Evolutionary conservation across 2,113 vertebrate species (phyloP), one percentile per base, ranked within the genome.

Genomic region (Ctenomys sociabilis): DNA sequence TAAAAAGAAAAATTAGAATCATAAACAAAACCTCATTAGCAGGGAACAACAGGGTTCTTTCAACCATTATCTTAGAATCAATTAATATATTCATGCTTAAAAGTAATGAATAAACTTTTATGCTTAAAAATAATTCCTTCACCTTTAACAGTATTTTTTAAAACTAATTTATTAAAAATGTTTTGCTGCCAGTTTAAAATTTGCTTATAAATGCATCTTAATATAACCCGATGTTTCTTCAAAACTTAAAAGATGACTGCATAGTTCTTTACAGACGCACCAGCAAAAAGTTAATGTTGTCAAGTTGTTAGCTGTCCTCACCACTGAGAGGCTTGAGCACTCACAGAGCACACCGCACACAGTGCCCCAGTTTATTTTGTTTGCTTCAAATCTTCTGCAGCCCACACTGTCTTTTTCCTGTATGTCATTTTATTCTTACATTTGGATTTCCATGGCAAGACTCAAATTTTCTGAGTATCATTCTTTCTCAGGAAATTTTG

Each of bases 381-480:
- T 9, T 63, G n/a, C 40, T 73, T 45, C 40, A 28, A 72, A 68
- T 30, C 22, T 57, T 82, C 35, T 91, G 7, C n/a, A 68, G 22
- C 12, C 77, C 72, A 49, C 57, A 32, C 35, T 45, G 32, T 40
- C 5, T 43, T 95, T 64, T 75, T 61, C 30, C 35, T 75, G 16
- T 10, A 54, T 22, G 37, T 49, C n/a, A 13, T 88, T 91, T 95
- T 64, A 88, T 35, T 3, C 4, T 16, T 61, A 11, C 12, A 13
- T 32, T 78, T 61, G 6, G 4, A 85, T 90, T 75, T 35, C 32
- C 57, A 81, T 81, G 26, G 9, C 40, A 37, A 81, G 19, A 52
- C 32, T 95, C 7, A 88, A 11, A 82, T 90, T 94, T 94, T 92
- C 49, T 49, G 94, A 87, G 16, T 85, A 32, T 91, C 66, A 84